Evolutionary conservation across 2,888 invertebrate genomes (phyloP).

Genomic region (Lasius fuliginosus): DNA sequence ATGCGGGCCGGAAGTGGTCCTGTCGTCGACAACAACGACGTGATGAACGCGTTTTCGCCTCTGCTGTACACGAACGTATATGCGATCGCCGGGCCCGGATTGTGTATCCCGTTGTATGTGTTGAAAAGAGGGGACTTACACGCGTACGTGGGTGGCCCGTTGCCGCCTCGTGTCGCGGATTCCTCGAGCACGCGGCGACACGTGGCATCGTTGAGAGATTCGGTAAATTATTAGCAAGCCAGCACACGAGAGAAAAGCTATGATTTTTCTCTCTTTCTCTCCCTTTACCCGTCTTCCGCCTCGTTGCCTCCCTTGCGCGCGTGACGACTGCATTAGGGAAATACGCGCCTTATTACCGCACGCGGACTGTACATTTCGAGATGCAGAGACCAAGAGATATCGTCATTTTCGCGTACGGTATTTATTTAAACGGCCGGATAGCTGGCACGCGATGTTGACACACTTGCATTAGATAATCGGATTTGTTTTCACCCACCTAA

Average conservation of each 20-base stretch:
- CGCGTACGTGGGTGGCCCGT: slow-evolving; percentile 77
- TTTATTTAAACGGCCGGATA: slow-evolving; percentile 10
- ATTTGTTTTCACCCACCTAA: slow-evolving; percentile 23
- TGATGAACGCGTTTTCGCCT: slow-evolving; percentile 77
- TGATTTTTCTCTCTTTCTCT: not conserved
- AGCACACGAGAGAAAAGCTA: slow-evolving; percentile 27
- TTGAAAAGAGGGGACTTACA: slow-evolving; percentile 74
- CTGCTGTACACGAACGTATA: slow-evolving; percentile 36
- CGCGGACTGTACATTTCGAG: not conserved
- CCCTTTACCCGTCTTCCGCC: slow-evolving; percentile 33
- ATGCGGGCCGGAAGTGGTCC: slow-evolving; percentile 81
- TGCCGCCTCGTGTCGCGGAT: slow-evolving; percentile 74
- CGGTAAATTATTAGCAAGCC: slow-evolving; percentile 66
- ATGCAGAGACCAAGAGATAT: not conserved
- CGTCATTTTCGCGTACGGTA: not conserved
- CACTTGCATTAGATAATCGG: slow-evolving; percentile 35
- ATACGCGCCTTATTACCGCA: not conserved
- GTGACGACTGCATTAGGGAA: slow-evolving; percentile 60
- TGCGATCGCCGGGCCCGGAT: slow-evolving; percentile 31
- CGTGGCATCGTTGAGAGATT: slow-evolving; percentile 68
- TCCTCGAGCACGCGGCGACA: slow-evolving; percentile 68
- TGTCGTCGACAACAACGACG: slow-evolving; percentile 79
- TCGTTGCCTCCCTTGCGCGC: slow-evolving; percentile 44
- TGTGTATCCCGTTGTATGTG: slow-evolving; percentile 76
- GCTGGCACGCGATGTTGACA: not conserved